Base-by-base conservation (phyloP, 2,888 invertebrate species). In the Sympetrum striolatum region DNA sequence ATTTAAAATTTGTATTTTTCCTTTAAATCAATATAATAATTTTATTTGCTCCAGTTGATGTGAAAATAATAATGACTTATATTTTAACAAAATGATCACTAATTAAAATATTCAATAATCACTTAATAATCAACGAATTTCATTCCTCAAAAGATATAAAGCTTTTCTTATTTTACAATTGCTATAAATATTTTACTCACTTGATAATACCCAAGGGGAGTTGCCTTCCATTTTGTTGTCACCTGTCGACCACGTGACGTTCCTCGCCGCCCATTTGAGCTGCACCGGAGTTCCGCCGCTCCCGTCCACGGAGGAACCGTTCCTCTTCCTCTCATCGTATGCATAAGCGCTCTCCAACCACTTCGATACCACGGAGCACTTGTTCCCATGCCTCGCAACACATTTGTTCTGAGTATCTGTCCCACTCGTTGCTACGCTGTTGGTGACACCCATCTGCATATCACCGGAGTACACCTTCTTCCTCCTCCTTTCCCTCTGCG, bases 331-430 rank as follows among this genome's bases (percentile, higher is more conserved):
- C 0, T 97, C 97, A 91, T 96, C 96, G 93, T 97, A 97, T 91
- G 96, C 95, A 0, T 96, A 96, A 0, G 97, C 96, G 92, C 97
- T 97, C 93, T 96, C 96, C 86, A 97, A 93, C 97, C 97, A 97
- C 93, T 96, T 97, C 80, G 96, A 96, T 22, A 97, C 94, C 93
- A 37, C 53, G 39, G 60, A 22, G 22, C 86, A 37, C 73, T 73
- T 73, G 14, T 18, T 31, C 12, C 82, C 81, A 81, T 53, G 25
- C 18, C 53, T 44, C 25, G 10, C 48, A 48, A 37, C n/a, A 15
- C 37, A 31, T 31, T 60, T 60, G 48, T 58, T 58, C 35, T 35
- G 60, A 18, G 15, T 53, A 53, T 53, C 53, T 53, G 53, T 53
- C 18, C 53, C 53, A 18, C 53, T 18, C 53, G 53, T 53, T 5